These are phyloP conservation scores for Apis florea DNA, from an alignment of 1,140 invertebrate genomes.

Conservation along the genomic window DNA sequence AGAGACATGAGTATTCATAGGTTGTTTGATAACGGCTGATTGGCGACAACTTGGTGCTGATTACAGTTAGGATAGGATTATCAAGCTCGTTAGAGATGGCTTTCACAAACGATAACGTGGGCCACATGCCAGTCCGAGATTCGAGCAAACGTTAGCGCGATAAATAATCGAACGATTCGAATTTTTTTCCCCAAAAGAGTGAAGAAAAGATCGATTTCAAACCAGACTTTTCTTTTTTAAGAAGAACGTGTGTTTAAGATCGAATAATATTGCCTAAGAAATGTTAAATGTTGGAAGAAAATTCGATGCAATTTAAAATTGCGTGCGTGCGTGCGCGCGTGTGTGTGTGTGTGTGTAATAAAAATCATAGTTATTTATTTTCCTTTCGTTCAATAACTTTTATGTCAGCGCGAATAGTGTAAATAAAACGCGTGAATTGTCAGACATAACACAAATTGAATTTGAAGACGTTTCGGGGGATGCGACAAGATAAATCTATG, in stretches of 20 bases:
- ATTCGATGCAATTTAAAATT: too few species aligned
- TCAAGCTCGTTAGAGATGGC: constrained; percentile 31
- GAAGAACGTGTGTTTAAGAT: too few species aligned
- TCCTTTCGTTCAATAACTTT: neutral
- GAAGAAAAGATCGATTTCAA: too few species aligned
- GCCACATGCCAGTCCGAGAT: neutral
- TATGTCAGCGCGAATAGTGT: neutral
- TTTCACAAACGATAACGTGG: constrained; percentile 30
- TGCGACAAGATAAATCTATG: neutral
- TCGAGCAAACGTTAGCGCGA: neutral
- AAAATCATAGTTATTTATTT: neutral
- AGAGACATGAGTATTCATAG: neutral
- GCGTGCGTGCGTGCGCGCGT: too few species aligned
- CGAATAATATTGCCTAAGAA: too few species aligned
- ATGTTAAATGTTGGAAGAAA: too few species aligned
- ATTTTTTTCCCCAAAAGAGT: too few species aligned
- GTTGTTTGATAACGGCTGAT: constrained; percentile 34
- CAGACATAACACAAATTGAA: neutral
- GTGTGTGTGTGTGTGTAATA: too few species aligned
- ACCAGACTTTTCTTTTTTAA: too few species aligned
- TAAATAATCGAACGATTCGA: too few species aligned
- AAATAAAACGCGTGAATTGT: neutral
- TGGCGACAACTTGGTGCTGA: constrained; percentile 42
- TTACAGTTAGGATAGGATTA: constrained; percentile 38
- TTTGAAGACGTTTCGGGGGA: neutral